Evolutionary conservation across 2,797 vertebrate genomes (phyloP).

Genomic region (Halcyon badia): DNA sequence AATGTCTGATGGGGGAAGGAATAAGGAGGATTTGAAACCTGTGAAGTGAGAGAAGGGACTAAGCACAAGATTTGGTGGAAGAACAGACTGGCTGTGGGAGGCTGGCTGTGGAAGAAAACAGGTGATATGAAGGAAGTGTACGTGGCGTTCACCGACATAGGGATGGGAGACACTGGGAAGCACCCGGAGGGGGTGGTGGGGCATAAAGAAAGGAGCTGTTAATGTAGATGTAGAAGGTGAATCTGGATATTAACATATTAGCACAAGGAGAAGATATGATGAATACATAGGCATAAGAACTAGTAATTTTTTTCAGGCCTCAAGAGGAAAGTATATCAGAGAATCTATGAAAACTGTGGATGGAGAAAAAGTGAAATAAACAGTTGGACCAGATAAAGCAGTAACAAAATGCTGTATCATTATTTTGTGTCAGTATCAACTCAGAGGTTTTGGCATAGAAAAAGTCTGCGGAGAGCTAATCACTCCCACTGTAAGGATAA

Average conservation of each 20-base stretch:
- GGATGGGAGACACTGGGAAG: slow-evolving; percentile 33
- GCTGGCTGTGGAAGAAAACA: slow-evolving; percentile 9
- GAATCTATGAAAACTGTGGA: not conserved
- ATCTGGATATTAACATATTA: not conserved
- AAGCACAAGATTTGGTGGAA: not conserved
- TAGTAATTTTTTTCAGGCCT: not conserved
- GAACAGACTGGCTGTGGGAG: slow-evolving; percentile 66
- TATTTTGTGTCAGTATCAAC: not conserved
- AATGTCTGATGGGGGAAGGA: slow-evolving; percentile 6
- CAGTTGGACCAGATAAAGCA: not conserved
- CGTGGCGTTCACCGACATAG: not conserved
- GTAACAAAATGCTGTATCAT: not conserved
- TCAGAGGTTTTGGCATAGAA: not conserved
- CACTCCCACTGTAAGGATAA: not conserved
- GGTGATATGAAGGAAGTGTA: slow-evolving; percentile 12
- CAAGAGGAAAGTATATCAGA: not conserved
- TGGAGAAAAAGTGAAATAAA: not conserved
- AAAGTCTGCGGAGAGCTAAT: not conserved
- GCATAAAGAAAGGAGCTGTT: not conserved
- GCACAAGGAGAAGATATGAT: not conserved
- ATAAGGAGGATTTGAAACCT: slow-evolving; percentile 24
- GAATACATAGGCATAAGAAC: not conserved
- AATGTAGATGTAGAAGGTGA: not conserved
- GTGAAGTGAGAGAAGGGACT: slow-evolving; percentile 28
- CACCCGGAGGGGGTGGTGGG: not conserved